phyloP scores from a whole-genome alignment of 2,113 vertebrate genomes.

The Cololabis saira region DNA sequence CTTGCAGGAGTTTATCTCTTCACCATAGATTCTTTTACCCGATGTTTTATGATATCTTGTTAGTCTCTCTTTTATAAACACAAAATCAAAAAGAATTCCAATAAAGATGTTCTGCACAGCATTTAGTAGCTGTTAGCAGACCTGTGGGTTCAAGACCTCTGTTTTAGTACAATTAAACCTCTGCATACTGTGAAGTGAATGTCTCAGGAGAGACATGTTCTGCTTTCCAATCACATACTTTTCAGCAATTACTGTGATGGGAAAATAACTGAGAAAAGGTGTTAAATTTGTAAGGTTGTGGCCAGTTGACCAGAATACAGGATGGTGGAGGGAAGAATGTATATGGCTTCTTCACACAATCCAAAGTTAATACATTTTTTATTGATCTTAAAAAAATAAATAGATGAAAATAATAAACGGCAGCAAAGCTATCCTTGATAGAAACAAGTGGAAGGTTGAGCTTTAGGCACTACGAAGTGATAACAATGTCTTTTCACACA shows the following conservation, averaged over 20 bases:
- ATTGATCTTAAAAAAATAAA: background rate
- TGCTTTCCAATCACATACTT: slow-evolving; percentile 6
- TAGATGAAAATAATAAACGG: no score
- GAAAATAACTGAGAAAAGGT: background rate
- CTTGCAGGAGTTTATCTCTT: background rate
- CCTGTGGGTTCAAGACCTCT: background rate
- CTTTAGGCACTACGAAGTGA: background rate
- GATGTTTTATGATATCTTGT: background rate
- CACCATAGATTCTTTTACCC: background rate
- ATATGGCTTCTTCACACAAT: background rate
- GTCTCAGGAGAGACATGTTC: slow-evolving; percentile 10
- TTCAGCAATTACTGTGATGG: slow-evolving; percentile 5
- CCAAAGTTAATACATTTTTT: no score
- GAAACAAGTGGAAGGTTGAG: background rate
- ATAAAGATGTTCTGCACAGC: slow-evolving; percentile 2
- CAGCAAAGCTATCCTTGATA: slow-evolving; percentile 3
- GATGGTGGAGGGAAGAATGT: background rate
- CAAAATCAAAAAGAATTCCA: background rate
- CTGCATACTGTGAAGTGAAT: slow-evolving; percentile 1
- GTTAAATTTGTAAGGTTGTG: background rate
- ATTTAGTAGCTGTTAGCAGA: slow-evolving; percentile 10
- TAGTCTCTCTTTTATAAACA: background rate
- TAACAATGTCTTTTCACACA: background rate
- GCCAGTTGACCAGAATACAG: background rate
- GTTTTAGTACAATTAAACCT: slow-evolving; percentile 15